Conservation (phyloP, 2,113 vertebrate genomes). For the Prietella phreatophila region DNA sequence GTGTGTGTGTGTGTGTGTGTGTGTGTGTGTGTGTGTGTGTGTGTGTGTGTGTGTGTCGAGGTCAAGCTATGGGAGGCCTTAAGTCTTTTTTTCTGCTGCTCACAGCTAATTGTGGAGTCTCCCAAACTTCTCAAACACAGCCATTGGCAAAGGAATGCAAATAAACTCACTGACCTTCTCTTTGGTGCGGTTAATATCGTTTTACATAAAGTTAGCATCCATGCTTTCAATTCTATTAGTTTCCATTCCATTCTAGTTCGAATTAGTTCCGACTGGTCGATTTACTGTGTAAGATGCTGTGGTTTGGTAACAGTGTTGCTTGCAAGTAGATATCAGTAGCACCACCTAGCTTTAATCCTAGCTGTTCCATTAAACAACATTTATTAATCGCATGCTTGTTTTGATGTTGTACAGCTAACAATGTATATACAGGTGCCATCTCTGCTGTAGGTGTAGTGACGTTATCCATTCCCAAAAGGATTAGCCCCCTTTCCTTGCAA, state of each 20-base stretch:
- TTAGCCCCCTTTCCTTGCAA: neutral
- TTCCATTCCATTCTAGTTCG: neutral
- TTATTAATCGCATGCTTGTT: neutral
- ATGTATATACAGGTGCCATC: neutral
- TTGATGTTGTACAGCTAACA: neutral
- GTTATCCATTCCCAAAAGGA: neutral
- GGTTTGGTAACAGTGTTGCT: neutral
- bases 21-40: neutral
- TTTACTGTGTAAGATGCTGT: neutral
- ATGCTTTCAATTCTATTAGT: neutral
- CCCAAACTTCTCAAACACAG: slow-evolving; percentile 22
- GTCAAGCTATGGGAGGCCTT: slow-evolving; percentile 23
- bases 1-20: neutral
- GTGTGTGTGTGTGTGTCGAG: neutral
- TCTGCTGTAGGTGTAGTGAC: neutral
- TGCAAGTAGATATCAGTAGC: neutral
- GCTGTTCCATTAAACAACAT: neutral
- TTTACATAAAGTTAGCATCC: neutral
- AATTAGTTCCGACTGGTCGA: neutral
- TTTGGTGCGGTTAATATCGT: neutral
- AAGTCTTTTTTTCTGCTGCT: slow-evolving; percentile 40
- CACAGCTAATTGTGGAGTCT: slow-evolving; percentile 35
- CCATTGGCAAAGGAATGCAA: slow-evolving; percentile 59
- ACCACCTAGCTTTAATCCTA: neutral
- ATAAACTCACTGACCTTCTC: slow-evolving; percentile 13